These are phyloP conservation scores for Peromyscus californicus DNA, from an alignment of 2,113 vertebrate species.

Conservation along the genomic window DNA sequence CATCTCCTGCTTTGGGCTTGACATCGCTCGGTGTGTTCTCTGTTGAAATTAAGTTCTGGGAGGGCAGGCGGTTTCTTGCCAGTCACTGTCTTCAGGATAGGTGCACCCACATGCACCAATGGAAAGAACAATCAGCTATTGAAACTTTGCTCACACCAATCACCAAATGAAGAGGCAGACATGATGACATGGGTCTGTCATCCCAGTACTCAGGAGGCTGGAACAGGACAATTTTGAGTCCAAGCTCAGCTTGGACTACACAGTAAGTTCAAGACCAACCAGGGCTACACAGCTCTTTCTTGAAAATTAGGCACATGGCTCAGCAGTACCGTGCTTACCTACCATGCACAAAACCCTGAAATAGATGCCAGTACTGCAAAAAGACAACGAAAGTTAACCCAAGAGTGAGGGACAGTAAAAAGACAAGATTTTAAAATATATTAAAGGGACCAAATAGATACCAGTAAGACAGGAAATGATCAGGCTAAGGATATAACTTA, in stretches of 20 bases:
- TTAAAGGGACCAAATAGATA: neutral
- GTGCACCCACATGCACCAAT: neutral
- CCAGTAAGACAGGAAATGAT: neutral
- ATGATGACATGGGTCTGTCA: neutral
- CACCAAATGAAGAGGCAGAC: neutral
- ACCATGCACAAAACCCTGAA: neutral
- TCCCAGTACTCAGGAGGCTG: neutral
- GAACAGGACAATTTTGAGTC: neutral
- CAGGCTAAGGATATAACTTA: neutral
- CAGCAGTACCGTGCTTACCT: neutral
- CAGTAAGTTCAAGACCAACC: neutral
- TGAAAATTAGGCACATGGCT: neutral
- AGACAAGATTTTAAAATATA: neutral
- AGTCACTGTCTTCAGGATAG: neutral
- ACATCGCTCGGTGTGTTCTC: neutral
- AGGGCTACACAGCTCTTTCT: neutral
- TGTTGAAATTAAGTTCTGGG: neutral
- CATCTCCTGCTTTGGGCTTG: neutral
- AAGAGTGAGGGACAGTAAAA: neutral
- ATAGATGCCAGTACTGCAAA: neutral
- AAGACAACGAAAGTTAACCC: neutral
- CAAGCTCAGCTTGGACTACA: neutral
- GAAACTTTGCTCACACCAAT: neutral
- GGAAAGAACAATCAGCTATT: slow-evolving; percentile 23
- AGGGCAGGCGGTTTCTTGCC: neutral